These are phyloP conservation scores for Aleiodes leptofemur DNA, from an alignment of 2,888 invertebrate genomes.

Conservation along the genomic window DNA sequence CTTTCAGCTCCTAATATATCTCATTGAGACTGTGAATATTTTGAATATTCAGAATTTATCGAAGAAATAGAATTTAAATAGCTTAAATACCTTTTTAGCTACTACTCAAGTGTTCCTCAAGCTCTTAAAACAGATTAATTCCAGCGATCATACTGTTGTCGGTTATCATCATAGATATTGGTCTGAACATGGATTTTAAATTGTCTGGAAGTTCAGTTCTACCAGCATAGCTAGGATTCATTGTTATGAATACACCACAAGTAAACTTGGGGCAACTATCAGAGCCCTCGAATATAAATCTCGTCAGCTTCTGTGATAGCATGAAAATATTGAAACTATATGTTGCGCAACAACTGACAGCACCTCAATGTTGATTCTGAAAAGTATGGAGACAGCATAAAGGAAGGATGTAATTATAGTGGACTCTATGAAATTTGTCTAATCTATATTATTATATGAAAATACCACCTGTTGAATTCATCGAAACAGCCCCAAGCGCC, in stretches of 20 bases:
- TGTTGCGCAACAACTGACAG: constrained; percentile 95
- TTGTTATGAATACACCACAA: constrained; percentile 93
- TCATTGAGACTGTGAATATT: too few species aligned
- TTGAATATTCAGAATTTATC: too few species aligned
- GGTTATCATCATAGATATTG: constrained; percentile 94
- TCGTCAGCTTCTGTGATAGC: constrained; percentile 80
- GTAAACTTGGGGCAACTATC: constrained; percentile 85
- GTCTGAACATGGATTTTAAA: constrained; percentile 95
- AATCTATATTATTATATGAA: not conserved
- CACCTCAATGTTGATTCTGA: constrained; percentile 91
- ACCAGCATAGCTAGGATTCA: constrained; percentile 94
- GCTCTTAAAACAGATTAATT: constrained; percentile 91
- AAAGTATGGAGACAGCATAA: constrained; percentile 9
- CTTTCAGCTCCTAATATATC: too few species aligned
- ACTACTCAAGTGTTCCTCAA: constrained; percentile 86
- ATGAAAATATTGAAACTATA: constrained; percentile 87
- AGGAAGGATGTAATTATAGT: constrained; percentile 25
- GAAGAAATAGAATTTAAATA: too few species aligned
- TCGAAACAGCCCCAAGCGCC: constrained; percentile 97
- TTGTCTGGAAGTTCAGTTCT: constrained; percentile 93
- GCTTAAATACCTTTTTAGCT: constrained; percentile 87
- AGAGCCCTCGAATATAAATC: constrained; percentile 87
- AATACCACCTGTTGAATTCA: constrained; percentile 83
- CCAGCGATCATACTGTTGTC: constrained; percentile 92
- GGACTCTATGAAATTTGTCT: constrained; percentile 14